Base-by-base conservation (phyloP, 2,888 invertebrate genomes). In the Artemia sinica region DNA sequence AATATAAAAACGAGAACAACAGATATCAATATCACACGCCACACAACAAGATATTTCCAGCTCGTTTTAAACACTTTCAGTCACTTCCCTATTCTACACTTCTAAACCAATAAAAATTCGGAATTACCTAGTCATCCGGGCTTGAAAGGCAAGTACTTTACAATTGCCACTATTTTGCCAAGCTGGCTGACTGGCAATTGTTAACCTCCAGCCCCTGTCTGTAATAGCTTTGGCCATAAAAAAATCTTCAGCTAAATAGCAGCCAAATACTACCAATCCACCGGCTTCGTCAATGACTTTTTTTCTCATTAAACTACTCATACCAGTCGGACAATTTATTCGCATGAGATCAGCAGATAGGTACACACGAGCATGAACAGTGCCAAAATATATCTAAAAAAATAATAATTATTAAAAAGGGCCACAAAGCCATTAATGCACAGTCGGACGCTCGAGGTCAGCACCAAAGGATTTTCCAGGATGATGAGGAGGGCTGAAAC, bases 271-370 rank as follows among this genome's bases (percentile, higher is more conserved):
- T 73, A 87, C 85, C 70, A 99, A 80, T 0, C 97, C 98, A 5
- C 97, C 98, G 68, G 86, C 85, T 77, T 91, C 89, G 75, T 97
- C 94, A 68, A 98, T 81, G 13, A 92, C 86, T 41, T 85, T 83
- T 75, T 93, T 91, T 67, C 95, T 84, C 77, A 97, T 84, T 73
- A 99, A 80, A 69, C 93, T 91, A 2, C 96, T 97, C 98, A 97
- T 97, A 67, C 98, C 98, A 5, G 96, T 97, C 74, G 95, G 93
- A 78, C 97, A 98, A 80, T 96, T 96, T 74, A 97, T 87, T 72
- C 91, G 85, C 49, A 95, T 81, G 68, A 91, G 83, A 79, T 97
- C 94, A 0, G 96, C 94, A 66, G 87, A 85, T 72, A 99, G 82
- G 77, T 97, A 97, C 80, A 96, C 89, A 69, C 97, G 84, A 70